Evolutionary conservation across 2,888 invertebrate genomes (phyloP).

Genomic region (Chaitophorus viminalis): DNA sequence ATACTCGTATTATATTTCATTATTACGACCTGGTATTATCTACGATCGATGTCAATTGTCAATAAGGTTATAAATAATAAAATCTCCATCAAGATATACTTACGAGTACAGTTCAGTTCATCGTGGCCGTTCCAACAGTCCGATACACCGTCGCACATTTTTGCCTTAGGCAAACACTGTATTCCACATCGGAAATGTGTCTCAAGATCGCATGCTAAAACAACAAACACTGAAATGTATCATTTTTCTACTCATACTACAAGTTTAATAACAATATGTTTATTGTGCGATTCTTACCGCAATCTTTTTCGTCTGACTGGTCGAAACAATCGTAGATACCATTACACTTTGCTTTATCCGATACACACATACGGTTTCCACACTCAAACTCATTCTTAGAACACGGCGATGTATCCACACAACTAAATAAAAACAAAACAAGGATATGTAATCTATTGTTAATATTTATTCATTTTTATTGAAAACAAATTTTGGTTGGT

Average conservation of each 20-base stretch:
- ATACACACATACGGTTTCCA: constrained; percentile 77
- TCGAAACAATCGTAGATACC: constrained; percentile 80
- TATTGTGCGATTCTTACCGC: constrained; percentile 70
- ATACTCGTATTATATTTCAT: background rate
- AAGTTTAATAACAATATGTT: background rate
- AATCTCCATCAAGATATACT: constrained; percentile 3
- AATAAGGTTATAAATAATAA: too few species aligned
- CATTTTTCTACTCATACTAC: background rate
- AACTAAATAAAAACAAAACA: constrained; percentile 68
- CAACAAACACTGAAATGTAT: background rate
- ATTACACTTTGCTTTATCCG: constrained; percentile 75
- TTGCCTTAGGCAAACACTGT: constrained; percentile 77
- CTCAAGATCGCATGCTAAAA: constrained; percentile 74
- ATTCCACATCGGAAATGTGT: constrained; percentile 78
- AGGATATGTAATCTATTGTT: too few species aligned
- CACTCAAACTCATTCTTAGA: constrained; percentile 77
- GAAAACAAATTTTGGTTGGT: background rate
- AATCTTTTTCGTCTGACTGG: constrained; percentile 78
- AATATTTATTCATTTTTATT: background rate
- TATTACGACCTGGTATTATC: background rate
- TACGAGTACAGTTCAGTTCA: constrained; percentile 75
- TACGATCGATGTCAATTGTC: too few species aligned
- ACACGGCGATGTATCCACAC: constrained; percentile 72
- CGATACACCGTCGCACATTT: constrained; percentile 77
- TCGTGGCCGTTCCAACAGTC: constrained; percentile 84